Conservation (phyloP, 2,888 invertebrate genomes). For the Sarcophaga subvicina region DNA sequence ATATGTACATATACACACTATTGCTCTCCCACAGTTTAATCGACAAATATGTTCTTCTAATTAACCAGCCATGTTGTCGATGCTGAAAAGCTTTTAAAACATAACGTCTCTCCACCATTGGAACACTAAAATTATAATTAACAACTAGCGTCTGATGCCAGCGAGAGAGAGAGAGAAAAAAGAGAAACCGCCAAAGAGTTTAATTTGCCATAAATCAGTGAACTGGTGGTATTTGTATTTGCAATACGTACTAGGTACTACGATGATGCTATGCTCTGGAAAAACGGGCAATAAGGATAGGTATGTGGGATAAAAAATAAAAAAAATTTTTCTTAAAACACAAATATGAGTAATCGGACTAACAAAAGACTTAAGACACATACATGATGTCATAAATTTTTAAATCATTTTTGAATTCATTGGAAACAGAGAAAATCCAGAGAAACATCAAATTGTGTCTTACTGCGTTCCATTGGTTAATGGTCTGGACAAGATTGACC, state of each 20-base stretch:
- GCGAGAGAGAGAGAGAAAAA: neutral
- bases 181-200: constrained; percentile 64
- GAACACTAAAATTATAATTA: constrained; percentile 57
- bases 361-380: too few species aligned
- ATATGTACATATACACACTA: neutral
- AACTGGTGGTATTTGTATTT: constrained; percentile 30
- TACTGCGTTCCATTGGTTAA: too few species aligned
- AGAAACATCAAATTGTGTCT: too few species aligned
- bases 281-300: too few species aligned
- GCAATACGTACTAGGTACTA: neutral
- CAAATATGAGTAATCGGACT: too few species aligned
- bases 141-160: neutral
- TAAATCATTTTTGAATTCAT: neutral
- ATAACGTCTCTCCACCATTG: constrained; percentile 10
- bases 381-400: neutral
- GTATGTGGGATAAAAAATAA: too few species aligned
- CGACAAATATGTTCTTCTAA: constrained; percentile 62
- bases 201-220: constrained; percentile 71
- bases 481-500: too few species aligned
- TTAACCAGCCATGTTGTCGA: constrained; percentile 46
- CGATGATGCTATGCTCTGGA: too few species aligned
- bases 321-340: too few species aligned
- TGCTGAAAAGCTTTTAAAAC: constrained; percentile 49
- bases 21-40: constrained; percentile 47
- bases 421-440: neutral